Conservation (phyloP, 2,113 vertebrate species). For the Cichladusa arquata region DNA sequence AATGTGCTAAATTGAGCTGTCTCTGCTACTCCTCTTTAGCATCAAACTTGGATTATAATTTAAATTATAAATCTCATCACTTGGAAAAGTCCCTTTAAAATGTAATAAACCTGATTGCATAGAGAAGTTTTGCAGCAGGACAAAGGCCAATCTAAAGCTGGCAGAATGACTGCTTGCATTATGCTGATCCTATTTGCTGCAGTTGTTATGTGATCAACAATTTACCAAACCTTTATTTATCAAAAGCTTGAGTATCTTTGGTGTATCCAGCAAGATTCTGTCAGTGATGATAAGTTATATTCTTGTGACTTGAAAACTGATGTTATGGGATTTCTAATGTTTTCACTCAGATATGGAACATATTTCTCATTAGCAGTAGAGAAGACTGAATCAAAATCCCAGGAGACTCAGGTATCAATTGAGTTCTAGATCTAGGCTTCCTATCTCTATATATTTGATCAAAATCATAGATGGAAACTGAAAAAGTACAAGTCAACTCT, state of each 20-base stretch:
- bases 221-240: neutral
- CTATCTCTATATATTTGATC: neutral
- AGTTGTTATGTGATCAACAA: neutral
- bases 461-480: neutral
- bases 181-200: neutral
- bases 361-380: neutral
- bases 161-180: neutral
- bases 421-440: neutral
- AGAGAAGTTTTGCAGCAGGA: neutral
- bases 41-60: neutral
- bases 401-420: neutral
- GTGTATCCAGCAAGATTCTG: neutral
- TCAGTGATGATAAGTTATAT: neutral
- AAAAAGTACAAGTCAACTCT: neutral
- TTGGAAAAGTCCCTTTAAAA: neutral
- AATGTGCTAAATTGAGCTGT: neutral
- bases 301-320: neutral
- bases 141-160: neutral
- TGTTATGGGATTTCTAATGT: neutral
- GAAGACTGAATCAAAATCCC: neutral
- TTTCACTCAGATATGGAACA: neutral
- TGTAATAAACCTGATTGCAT: neutral
- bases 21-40: neutral
- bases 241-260: neutral
- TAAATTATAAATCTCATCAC: neutral